Evolutionary conservation across 1,140 invertebrate genomes (phyloP).

Genomic region (Ips nitidus): DNA sequence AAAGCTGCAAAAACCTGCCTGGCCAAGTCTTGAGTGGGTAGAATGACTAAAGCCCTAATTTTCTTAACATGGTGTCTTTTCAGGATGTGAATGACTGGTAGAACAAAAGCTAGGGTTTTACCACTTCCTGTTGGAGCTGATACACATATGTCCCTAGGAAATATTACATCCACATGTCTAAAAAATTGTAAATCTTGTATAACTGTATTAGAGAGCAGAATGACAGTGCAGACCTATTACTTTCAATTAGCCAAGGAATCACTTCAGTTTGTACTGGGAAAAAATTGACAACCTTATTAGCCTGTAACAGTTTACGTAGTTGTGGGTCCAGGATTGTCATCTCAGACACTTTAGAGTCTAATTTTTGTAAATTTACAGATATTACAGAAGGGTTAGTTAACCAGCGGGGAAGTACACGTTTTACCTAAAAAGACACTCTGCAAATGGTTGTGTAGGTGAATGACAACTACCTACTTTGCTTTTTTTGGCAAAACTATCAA

Average conservation of each 20-base stretch:
- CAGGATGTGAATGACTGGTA: conserved; percentile 84
- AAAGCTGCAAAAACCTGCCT: conserved; percentile 86
- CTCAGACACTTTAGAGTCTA: conserved; percentile 61
- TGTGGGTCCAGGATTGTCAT: conserved; percentile 62
- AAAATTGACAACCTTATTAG: conserved; percentile 74
- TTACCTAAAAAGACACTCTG: conserved; percentile 39
- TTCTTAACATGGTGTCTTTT: conserved; percentile 58
- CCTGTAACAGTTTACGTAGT: conserved; percentile 65
- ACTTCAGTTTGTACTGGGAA: conserved; percentile 88
- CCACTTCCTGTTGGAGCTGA: conserved; percentile 97
- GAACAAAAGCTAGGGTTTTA: conserved; percentile 92
- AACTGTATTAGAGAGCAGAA: neutral
- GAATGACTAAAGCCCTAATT: conserved; percentile 82
- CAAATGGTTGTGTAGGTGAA: neutral
- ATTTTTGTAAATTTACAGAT: conserved; percentile 66
- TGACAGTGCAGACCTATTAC: conserved; percentile 12
- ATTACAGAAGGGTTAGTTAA: conserved; percentile 77
- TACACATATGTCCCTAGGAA: conserved; percentile 90
- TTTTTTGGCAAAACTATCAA: conserved; percentile 39
- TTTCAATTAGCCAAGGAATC: conserved; percentile 74
- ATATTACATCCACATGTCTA: conserved; percentile 59
- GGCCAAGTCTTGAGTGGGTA: conserved; percentile 91
- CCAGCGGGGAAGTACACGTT: conserved; percentile 82
- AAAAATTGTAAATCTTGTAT: neutral
- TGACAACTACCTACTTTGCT: conserved; percentile 38